Evolutionary conservation across 1,140 invertebrate genomes (phyloP).

Genomic region (Argopecten irradians): DNA sequence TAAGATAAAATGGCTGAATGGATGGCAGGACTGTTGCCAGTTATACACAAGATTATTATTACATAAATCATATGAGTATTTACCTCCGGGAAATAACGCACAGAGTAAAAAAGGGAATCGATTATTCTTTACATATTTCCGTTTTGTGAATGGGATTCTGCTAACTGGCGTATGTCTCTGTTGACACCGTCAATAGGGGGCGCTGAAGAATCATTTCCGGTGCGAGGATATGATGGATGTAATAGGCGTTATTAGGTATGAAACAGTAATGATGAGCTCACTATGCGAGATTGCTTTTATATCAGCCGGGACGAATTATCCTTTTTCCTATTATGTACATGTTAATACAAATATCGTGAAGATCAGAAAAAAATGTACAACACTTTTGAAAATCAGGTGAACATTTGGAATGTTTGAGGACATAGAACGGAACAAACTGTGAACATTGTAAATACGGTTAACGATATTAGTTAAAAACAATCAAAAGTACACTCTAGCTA

Average conservation of each 20-base stretch:
- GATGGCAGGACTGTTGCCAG: constrained; percentile 6
- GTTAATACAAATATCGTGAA: no score
- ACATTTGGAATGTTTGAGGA: no score
- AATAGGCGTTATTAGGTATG: neutral
- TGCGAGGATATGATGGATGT: neutral
- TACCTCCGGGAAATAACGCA: neutral
- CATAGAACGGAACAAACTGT: no score
- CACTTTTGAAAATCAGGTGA: no score
- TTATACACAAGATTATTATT: neutral
- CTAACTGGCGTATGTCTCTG: neutral
- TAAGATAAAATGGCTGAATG: neutral
- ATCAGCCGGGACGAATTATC: no score
- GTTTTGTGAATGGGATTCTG: neutral
- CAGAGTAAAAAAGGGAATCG: neutral
- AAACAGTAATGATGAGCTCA: neutral
- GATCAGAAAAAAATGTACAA: no score
- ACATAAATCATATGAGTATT: neutral
- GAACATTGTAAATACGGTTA: no score
- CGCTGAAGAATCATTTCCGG: neutral
- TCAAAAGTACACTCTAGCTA: no score
- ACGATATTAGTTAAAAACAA: no score
- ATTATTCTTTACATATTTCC: constrained; percentile 12
- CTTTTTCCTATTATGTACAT: no score
- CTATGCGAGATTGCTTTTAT: no score
- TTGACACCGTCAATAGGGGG: neutral